Evolutionary conservation across 2,888 invertebrate species (phyloP).

Genomic region (Pogonocherus hispidulus): DNA sequence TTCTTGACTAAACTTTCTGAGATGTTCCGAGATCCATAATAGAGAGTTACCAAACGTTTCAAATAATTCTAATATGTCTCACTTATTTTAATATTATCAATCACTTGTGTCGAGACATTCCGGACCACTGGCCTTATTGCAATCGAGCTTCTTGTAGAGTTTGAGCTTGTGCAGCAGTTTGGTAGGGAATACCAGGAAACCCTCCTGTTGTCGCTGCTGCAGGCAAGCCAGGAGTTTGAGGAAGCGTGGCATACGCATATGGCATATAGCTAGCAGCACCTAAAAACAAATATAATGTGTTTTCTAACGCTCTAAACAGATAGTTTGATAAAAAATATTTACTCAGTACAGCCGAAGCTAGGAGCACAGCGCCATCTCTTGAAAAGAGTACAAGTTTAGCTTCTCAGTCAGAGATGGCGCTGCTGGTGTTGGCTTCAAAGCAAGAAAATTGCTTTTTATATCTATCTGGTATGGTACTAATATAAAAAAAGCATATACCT

Average conservation of each 20-base stretch:
- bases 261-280: conserved; percentile 79
- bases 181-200: conserved; percentile 77
- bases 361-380: no score
- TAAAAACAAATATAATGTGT: conserved; percentile 43
- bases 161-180: conserved; percentile 74
- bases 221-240: conserved; percentile 73
- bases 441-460: no score
- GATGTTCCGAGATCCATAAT: not conserved
- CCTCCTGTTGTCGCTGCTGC: conserved; percentile 71
- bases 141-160: conserved; percentile 84
- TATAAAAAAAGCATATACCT: no score
- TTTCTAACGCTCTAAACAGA: no score
- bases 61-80: conserved; percentile 14
- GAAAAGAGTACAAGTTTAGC: no score
- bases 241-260: conserved; percentile 80
- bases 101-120: conserved; percentile 16
- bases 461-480: no score
- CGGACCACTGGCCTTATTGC: conserved; percentile 70
- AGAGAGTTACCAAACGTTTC: not conserved
- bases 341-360: no score
- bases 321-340: no score
- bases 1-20: not conserved
- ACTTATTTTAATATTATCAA: conserved; percentile 25
- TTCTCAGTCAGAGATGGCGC: no score
- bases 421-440: no score